Evolutionary conservation across 2,888 invertebrate species (phyloP), one percentile per base, ranked within the genome.

Genomic region (Lithophane socia): DNA sequence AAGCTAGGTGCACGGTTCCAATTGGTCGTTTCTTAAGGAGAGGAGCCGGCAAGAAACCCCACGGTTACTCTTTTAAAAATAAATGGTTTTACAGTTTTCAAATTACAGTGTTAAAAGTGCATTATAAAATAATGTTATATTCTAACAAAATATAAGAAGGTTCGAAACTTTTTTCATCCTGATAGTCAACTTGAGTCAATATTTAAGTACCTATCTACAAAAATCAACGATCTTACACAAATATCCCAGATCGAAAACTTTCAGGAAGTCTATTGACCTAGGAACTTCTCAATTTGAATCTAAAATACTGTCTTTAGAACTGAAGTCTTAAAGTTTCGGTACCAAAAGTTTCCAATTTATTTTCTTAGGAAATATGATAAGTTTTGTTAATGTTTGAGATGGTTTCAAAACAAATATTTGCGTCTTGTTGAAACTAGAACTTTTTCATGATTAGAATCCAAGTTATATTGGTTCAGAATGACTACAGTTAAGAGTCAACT

Each of bases 221-320:
- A 82, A 75, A 82, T 52, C 49, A 68, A 68, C 24, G 52, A 16
- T 60, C 29, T 42, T 18, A 37, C 49, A 52, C 13, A 67, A 52
- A 64, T 60, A 77, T 49, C 21, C 56, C 37, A n/a, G 18, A 71
- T 13, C 0, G 7, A 56, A 72, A 67, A 65, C 68, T 72, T 69
- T 18, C 24, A 66, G 54, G 54, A 70, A 75, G 69, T 84, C 82
- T 73, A 56, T 83, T 73, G 69, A 84, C 74, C 84, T 66, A 80
- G 21, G 80, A 83, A 73, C 58, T 75, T 64, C 16, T 37, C 37
- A n/a, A 63, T 75, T 84, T 65, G 21, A 73, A 73, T 72, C 58
- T 84, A 66, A 82, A 82, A 79, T 73, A 84, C 65, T 63, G 69
- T 29, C 72, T 79, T 79, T 69, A 52, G 69, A 72, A 75, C 37